Evolutionary conservation across 2,797 vertebrate species (phyloP).

Genomic region (Potorous gilbertii): DNA sequence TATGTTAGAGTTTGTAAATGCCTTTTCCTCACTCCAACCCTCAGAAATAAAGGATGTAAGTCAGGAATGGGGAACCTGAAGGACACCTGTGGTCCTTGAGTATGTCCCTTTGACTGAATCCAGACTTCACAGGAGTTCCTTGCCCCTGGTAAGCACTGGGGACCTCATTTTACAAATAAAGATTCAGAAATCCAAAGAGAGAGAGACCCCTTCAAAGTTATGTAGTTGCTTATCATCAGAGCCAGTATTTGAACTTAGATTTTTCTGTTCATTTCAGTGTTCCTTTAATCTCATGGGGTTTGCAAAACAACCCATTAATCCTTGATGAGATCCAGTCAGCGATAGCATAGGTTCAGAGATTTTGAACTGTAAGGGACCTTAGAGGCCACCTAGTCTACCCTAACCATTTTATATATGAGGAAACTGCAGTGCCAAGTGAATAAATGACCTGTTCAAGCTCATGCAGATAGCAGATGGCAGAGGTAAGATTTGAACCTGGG

Average conservation of each 20-base stretch:
- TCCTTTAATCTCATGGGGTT: background rate
- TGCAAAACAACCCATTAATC: background rate
- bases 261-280: background rate
- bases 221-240: background rate
- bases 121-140: background rate
- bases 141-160: constrained; percentile 9
- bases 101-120: no score
- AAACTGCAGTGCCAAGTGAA: background rate
- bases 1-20: background rate
- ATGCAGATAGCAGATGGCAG: background rate
- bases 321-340: background rate
- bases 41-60: background rate
- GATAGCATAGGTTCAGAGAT: background rate
- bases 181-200: background rate
- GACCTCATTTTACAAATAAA: constrained; percentile 29
- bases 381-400: background rate
- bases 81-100: no score
- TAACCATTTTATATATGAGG: background rate
- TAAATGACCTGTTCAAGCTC: background rate
- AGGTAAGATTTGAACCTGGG: background rate
- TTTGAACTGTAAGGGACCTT: background rate
- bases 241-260: background rate
- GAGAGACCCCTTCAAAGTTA: background rate
- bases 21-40: background rate
- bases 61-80: no score